Evolutionary conservation across 2,888 invertebrate genomes (phyloP).

Genomic region (Pollenia amentaria): DNA sequence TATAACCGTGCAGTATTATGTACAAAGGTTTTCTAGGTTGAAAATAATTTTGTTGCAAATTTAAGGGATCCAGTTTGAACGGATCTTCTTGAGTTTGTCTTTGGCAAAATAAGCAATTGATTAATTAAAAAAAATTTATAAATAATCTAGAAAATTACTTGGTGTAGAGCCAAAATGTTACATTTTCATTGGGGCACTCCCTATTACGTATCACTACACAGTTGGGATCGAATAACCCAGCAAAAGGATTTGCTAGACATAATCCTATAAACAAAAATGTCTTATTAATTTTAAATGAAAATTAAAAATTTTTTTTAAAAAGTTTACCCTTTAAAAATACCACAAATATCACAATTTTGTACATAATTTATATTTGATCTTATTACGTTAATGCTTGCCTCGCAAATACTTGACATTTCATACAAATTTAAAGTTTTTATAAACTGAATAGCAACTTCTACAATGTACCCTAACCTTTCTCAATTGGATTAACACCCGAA

Average conservation of each 20-base stretch:
- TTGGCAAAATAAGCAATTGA: not conserved
- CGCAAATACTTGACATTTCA: slow-evolving; percentile 32
- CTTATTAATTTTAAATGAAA: not conserved
- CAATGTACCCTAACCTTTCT: slow-evolving; percentile 27
- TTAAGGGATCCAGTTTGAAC: slow-evolving; percentile 83
- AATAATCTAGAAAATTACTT: slow-evolving; percentile 84
- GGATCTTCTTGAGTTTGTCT: slow-evolving; percentile 84
- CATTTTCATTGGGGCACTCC: slow-evolving; percentile 86
- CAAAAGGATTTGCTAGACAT: slow-evolving; percentile 75
- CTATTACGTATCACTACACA: slow-evolving; percentile 74
- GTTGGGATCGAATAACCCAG: slow-evolving; percentile 77
- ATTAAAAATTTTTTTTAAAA: not conserved
- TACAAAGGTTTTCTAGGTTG: slow-evolving; percentile 85
- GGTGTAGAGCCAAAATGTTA: slow-evolving; percentile 88
- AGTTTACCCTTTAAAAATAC: slow-evolving; percentile 56
- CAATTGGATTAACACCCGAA: slow-evolving; percentile 19
- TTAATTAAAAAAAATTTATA: not conserved
- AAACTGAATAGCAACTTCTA: not conserved
- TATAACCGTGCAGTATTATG: slow-evolving; percentile 88
- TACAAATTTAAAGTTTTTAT: slow-evolving; percentile 55
- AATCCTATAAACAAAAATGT: slow-evolving; percentile 13
- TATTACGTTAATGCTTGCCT: not conserved
- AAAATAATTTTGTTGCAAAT: slow-evolving; percentile 78
- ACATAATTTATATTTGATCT: slow-evolving; percentile 42
- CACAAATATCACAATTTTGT: slow-evolving; percentile 37